Evolutionary conservation across 2,888 invertebrate genomes (phyloP), one percentile per base, ranked within the genome.

Genomic region (Volucella inanis): DNA sequence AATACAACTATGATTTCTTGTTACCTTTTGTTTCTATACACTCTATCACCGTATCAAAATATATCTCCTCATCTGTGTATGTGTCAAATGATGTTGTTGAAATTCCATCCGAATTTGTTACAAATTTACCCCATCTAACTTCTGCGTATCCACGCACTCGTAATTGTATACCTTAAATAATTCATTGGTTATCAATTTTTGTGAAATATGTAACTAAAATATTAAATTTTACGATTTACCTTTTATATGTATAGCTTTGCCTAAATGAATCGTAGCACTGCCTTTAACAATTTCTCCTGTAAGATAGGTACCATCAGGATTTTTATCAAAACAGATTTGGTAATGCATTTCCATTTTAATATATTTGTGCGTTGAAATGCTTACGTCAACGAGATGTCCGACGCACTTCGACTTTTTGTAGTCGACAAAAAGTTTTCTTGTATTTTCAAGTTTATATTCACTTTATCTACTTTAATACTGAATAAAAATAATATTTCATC

Each of bases 311-410:
- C 90, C 90, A 65, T 87, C 76, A 2, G 89, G 87, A 88, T 90
- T 91, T 31, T 90, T 89, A 39, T 89, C 89, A 59, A 91, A 91
- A 8, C 88, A 76, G 52, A 92, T 90, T 78, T 90, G 89, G 75
- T 90, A 90, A 39, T 62, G 87, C 3, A 90, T 88, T 59, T 89
- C 89, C 89, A 89, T 90, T 0, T 31, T 31, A 22, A 22, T 22
- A 31, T 31, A 31, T 31, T 31, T 22, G 3, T 22, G 4, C 22
- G 3, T 22, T 22, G 22, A 22, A 3, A 6, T 31, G 31, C 31
- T 31, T 31, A 31, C 31, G 31, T 31, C 18, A 31, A 31, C 6
- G 6, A 31, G 4, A 31, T 31, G 6, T 31, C 0, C 31, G 6
- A 31, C 6, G 31, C 6, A 31, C 4, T 22, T 22, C 18, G 18